Evolutionary conservation across 2,797 vertebrate species (phyloP).

Genomic region (Psittacula echo): DNA sequence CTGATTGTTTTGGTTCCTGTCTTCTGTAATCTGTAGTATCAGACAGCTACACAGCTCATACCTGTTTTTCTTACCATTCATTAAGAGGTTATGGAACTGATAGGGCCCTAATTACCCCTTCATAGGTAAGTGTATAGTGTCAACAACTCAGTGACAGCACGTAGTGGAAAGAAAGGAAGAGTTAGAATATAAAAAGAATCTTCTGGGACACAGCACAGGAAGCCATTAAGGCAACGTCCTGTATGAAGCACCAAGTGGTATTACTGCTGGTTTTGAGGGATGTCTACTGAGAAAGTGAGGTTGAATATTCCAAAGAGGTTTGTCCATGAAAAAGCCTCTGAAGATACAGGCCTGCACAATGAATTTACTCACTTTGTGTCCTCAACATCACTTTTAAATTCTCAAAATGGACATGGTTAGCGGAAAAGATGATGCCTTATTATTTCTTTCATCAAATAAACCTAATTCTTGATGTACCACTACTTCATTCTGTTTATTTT

Average conservation of each 20-base stretch:
- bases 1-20: background rate
- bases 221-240: background rate
- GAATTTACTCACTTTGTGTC: background rate
- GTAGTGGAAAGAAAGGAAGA: background rate
- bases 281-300: background rate
- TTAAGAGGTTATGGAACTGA: background rate
- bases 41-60: background rate
- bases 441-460: background rate
- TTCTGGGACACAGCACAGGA: background rate
- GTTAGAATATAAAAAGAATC: background rate
- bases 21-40: background rate
- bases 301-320: background rate
- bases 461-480: background rate
- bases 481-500: background rate
- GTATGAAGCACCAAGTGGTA: background rate
- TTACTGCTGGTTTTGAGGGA: background rate
- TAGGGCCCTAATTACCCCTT: background rate
- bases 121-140: fast-evolving
- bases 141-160: background rate
- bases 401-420: background rate
- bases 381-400: background rate
- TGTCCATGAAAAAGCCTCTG: background rate
- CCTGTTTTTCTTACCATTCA: background rate
- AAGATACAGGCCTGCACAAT: background rate
- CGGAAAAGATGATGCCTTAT: background rate